These are phyloP conservation scores for Eupithecia inturbata DNA, from an alignment of 2,888 invertebrate species.

Conservation along the genomic window DNA sequence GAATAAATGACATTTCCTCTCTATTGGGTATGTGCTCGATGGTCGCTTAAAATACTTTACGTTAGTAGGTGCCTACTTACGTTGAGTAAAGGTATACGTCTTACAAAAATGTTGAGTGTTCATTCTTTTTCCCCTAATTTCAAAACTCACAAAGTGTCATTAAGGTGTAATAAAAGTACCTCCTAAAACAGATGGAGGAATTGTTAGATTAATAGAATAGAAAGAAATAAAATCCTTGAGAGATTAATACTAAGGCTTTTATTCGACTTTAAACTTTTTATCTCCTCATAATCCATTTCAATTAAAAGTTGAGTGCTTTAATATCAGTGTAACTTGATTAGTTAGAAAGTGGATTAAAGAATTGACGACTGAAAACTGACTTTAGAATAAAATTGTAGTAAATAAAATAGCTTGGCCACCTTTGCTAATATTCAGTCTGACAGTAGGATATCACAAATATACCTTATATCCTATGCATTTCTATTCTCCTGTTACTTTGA, in stretches of 20 bases:
- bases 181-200: slow-evolving; percentile 45
- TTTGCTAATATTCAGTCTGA: too few relatives aligned
- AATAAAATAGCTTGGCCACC: too few relatives aligned
- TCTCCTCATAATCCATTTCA: slow-evolving; percentile 44
- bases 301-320: slow-evolving; percentile 45
- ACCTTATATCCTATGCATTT: too few relatives aligned
- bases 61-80: too few relatives aligned
- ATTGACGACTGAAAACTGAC: neutral
- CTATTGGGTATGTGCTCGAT: too few relatives aligned
- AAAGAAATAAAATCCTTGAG: slow-evolving; percentile 61
- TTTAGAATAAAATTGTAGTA: neutral
- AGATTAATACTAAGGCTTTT: slow-evolving; percentile 59
- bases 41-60: too few relatives aligned
- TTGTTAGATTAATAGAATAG: too few relatives aligned
- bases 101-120: neutral
- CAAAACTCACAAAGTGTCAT: neutral
- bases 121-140: neutral
- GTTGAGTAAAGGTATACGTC: too few relatives aligned
- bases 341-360: slow-evolving; percentile 26
- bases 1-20: too few relatives aligned
- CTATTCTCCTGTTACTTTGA: too few relatives aligned
- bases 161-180: slow-evolving; percentile 5
- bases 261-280: slow-evolving; percentile 50
- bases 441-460: too few relatives aligned
- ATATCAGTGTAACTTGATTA: slow-evolving; percentile 35